These are phyloP conservation scores for Porites divaricata DNA, from an alignment of 92 coral and sea anemone species.

Conservation along the genomic window DNA sequence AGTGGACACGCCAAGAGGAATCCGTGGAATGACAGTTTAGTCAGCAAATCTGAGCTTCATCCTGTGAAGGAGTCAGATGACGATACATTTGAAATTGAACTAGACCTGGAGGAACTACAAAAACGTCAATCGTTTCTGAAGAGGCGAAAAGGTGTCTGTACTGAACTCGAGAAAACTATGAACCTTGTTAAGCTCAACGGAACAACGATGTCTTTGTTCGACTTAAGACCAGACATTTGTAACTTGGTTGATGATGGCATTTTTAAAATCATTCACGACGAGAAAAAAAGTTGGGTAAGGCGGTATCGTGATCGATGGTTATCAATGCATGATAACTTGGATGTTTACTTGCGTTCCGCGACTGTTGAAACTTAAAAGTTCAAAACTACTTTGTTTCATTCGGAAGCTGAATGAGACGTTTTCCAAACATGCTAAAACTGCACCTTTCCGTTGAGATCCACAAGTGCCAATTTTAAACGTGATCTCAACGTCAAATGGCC, in stretches of 20 bases:
- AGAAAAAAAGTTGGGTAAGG: neutral
- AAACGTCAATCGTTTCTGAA: neutral
- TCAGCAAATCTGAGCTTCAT: neutral
- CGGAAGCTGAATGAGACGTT: too few relatives aligned
- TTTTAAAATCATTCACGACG: neutral
- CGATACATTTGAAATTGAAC: neutral
- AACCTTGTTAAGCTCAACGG: constrained; percentile 1
- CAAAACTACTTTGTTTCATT: too few relatives aligned
- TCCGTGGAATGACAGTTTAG: neutral
- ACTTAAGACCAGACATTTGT: neutral
- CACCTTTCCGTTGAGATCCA: too few relatives aligned
- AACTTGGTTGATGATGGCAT: neutral
- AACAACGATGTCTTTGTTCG: constrained; percentile 1
- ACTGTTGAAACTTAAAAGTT: too few relatives aligned
- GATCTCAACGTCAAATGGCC: too few relatives aligned
- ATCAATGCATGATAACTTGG: too few relatives aligned
- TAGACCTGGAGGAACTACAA: neutral
- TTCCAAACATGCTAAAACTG: too few relatives aligned
- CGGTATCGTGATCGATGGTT: too few relatives aligned
- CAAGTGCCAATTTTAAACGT: too few relatives aligned
- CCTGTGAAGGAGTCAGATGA: neutral
- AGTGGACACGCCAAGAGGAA: neutral
- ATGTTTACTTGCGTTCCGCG: too few relatives aligned
- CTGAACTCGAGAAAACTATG: constrained; percentile 5
- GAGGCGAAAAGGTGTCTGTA: neutral